Base-by-base conservation (phyloP, 2,888 invertebrate species). In the Brachylomia viminalis region DNA sequence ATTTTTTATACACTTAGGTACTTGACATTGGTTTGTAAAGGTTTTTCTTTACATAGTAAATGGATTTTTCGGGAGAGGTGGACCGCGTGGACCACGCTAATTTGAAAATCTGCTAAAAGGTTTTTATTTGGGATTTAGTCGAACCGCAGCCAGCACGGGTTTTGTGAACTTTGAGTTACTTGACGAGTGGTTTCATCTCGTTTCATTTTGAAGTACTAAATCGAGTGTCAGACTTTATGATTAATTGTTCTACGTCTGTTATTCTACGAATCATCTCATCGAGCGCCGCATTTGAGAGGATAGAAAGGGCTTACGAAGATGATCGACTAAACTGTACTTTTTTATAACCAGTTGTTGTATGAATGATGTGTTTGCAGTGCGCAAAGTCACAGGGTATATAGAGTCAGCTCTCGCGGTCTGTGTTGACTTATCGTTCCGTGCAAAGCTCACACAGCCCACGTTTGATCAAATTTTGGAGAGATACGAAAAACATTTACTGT, bases 1-100 rank as follows among this genome's bases (percentile, higher is more conserved):
- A 62, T 72, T 86, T 77, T 85, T 83, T 84, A 75, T 86, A 77
- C 59, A 75, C 69, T 75, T 70, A 72, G 80, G 73, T 87, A 85
- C 87, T 88, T 88, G 81, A 76, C 79, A 82, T 77, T 77, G 75
- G 77, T 79, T 86, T 80, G 67, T 79, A 76, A 86, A 88, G 86
- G 75, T 87, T 86, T 86, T 86, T 87, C 84, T 81, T 77, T 66
- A 78, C 52, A 68, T 74, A 76, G 68, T 70, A 64, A 80, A 77
- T 77, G 72, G 75, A 54, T 69, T 78, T 77, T 73, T 66, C n/a
- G 27, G 15, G 33, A 45, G 23, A 64, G 66, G 52, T 81, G 42
- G 27, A 78, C 61, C 58, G n/a, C 30, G 59, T 79, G 47, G 45
- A 65, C 58, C 58, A 47, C 8, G 52, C 72, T 77, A 74, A 73